These are phyloP conservation scores for Melanostoma mellinum DNA, from an alignment of 2,888 invertebrate species.

Conservation along the genomic window DNA sequence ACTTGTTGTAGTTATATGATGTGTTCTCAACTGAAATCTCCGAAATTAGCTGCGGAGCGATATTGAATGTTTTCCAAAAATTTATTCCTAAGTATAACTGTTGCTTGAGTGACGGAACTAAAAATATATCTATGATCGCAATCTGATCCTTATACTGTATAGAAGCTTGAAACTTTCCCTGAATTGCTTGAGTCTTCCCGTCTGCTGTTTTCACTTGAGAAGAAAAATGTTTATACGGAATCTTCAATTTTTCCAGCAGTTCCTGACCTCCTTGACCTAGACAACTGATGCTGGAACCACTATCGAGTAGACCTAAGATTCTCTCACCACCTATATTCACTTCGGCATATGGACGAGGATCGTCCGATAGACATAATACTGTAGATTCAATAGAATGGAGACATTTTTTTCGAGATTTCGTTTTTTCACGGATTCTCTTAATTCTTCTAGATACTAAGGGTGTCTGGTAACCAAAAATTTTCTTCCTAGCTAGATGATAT, in stretches of 20 bases:
- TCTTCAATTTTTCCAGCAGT: neutral
- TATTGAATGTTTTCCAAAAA: neutral
- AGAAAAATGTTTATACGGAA: neutral
- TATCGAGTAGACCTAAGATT: slow-evolving; percentile 9
- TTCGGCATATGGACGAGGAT: slow-evolving; percentile 10
- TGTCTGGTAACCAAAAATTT: neutral
- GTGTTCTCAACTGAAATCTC: neutral
- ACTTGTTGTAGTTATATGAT: neutral
- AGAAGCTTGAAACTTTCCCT: neutral
- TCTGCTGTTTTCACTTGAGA: neutral
- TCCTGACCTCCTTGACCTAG: slow-evolving; percentile 1
- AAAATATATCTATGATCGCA: neutral
- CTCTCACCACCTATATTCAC: slow-evolving; percentile 2
- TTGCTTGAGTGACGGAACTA: neutral
- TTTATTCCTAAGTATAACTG: neutral
- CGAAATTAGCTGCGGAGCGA: neutral
- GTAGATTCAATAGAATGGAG: neutral
- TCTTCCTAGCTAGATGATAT: neutral
- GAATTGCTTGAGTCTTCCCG: neutral
- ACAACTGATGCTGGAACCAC: slow-evolving; percentile 6
- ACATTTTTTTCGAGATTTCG: neutral
- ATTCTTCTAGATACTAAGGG: neutral
- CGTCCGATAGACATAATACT: neutral
- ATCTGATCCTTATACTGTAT: neutral
- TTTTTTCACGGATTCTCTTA: neutral